Conservation (phyloP, 2,797 vertebrate genomes). For the Tympanoctomys barrerae region DNA sequence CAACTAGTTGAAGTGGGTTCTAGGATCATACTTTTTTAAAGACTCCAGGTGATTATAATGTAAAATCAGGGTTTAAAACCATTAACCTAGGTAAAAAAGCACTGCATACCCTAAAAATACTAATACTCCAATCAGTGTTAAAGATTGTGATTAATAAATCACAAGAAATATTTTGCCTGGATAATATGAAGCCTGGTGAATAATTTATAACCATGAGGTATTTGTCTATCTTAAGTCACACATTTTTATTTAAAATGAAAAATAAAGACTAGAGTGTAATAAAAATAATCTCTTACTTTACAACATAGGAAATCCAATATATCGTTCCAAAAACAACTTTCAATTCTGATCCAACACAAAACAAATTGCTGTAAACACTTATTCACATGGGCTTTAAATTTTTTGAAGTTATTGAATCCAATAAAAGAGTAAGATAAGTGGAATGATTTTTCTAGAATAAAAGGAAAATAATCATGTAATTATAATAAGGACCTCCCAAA, state of each 20-base stretch:
- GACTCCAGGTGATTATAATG: neutral
- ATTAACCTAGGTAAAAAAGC: neutral
- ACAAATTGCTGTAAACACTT: slow-evolving; percentile 15
- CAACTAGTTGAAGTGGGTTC: neutral
- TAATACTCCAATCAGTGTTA: neutral
- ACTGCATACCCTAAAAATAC: slow-evolving; percentile 15
- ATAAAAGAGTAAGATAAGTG: slow-evolving; percentile 13
- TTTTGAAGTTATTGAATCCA: slow-evolving; percentile 12
- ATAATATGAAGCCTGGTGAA: slow-evolving; percentile 20
- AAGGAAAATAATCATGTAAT: neutral
- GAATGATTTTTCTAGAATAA: neutral
- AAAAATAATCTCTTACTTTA: slow-evolving; percentile 38
- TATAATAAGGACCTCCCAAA: neutral
- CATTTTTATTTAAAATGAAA: neutral
- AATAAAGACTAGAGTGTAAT: neutral
- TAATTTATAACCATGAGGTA: neutral
- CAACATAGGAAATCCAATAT: slow-evolving; percentile 12
- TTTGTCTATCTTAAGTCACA: neutral
- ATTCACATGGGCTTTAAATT: neutral
- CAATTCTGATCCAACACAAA: slow-evolving; percentile 38
- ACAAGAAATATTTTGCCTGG: slow-evolving; percentile 18
- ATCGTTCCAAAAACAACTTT: slow-evolving; percentile 21
- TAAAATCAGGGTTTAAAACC: slow-evolving; percentile 7
- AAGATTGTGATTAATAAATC: slow-evolving; percentile 36
- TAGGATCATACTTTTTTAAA: neutral